Base-by-base conservation (phyloP, 2,113 vertebrate genomes). In the Pseudorhombus dupliciocellatus region DNA sequence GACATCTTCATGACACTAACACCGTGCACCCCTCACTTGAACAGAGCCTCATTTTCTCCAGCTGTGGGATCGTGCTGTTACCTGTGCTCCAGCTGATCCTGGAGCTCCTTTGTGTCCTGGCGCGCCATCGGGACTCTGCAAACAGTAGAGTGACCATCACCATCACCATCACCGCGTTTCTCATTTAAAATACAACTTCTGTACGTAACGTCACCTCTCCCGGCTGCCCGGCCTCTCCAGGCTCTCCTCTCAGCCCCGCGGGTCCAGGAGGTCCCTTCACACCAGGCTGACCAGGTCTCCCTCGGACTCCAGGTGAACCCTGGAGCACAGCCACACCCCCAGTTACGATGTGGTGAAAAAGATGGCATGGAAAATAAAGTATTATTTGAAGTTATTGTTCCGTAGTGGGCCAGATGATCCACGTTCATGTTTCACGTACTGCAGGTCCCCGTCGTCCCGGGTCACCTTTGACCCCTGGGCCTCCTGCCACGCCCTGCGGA, bases 121-220 rank as follows among this genome's bases (percentile, higher is more conserved):
- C 1, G 85, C 59, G 25, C 93, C 94, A 0, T 88, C 78, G 30
- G 63, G 24, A 6, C 93, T 94, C 95, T 96, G 81, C 2, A 84
- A 42, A 68, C 62, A 51, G n/a, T 54, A 62, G 63, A 10, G 26
- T 10, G 10, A 16, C 34, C n/a, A n/a, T n/a, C n/a, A n/a, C 37
- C 34, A 73, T 28, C 12, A 16, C 34, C 6, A 54, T 44, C 42
- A n/a, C 6, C 15, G 42, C 18, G 14, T 15, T 18, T 18, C 14
- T 18, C 15, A 46, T 46, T 46, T 46, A 18, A n/a, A n/a, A n/a
- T n/a, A n/a, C n/a, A n/a, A n/a, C n/a, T n/a, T n/a, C n/a, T n/a
- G n/a, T n/a, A n/a, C n/a, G n/a, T n/a, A n/a, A n/a, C 77, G 94
- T 94, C 92, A 76, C 79, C 22, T 0, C 77, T 72, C 94, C 94